Evolutionary conservation across 2,113 vertebrate species (phyloP).

Genomic region (Corvus cornix): DNA sequence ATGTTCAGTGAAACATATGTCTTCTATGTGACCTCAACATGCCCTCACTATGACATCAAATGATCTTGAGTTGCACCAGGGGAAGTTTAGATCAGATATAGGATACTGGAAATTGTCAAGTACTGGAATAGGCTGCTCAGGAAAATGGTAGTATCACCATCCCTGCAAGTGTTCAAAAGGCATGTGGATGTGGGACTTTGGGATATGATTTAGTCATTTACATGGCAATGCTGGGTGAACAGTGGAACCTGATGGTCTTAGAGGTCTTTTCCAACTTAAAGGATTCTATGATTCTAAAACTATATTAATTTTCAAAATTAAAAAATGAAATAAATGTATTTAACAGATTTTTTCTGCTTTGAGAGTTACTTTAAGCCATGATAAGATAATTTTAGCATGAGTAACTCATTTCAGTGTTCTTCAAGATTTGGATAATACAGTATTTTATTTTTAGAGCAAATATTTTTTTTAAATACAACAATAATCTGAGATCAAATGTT

Average conservation of each 20-base stretch:
- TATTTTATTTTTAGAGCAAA: background rate
- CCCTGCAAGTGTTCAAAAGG: background rate
- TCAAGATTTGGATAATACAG: background rate
- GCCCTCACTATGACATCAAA: background rate
- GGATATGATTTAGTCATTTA: background rate
- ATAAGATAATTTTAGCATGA: background rate
- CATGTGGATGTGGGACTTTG: background rate
- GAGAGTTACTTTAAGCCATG: background rate
- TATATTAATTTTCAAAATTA: background rate
- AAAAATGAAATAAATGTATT: background rate
- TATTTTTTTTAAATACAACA: background rate
- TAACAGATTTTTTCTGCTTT: background rate
- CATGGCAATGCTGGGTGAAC: background rate
- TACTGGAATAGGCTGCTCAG: background rate
- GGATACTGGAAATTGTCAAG: background rate
- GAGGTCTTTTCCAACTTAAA: background rate
- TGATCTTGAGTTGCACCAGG: background rate
- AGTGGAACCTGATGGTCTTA: background rate
- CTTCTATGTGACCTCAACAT: background rate
- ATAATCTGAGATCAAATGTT: background rate
- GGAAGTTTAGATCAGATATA: background rate
- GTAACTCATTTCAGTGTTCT: background rate
- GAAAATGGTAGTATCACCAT: background rate
- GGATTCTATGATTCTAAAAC: background rate
- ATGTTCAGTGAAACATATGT: background rate